phyloP scores from a whole-genome alignment of 2,113 vertebrate species.

The Thamnophis sirtalis region DNA sequence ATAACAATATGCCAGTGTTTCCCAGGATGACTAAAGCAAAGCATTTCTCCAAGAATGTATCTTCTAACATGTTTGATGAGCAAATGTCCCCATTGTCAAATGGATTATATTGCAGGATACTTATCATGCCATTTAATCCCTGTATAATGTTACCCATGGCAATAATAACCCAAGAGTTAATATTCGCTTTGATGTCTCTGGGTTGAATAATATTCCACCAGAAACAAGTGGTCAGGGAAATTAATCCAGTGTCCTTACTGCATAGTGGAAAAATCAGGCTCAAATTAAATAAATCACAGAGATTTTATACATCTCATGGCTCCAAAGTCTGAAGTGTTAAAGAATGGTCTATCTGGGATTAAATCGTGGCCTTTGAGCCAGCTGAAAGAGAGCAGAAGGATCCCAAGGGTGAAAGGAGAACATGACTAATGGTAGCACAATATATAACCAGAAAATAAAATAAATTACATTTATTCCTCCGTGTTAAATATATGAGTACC shows the following conservation, averaged over 20 bases:
- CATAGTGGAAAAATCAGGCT: not conserved
- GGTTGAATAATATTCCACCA: constrained; percentile 18
- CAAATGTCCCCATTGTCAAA: constrained; percentile 52
- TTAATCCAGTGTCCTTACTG: not conserved
- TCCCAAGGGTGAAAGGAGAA: not conserved
- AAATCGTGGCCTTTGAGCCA: constrained; percentile 21
- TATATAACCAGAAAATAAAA: not conserved
- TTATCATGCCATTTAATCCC: constrained; percentile 53
- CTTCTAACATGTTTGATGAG: constrained; percentile 13
- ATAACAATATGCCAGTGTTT: not conserved
- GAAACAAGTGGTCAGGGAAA: constrained; percentile 36
- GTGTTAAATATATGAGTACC: constrained; percentile 30
- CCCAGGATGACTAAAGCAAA: constrained; percentile 25
- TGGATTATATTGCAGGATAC: constrained; percentile 43
- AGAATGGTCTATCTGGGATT: not conserved
- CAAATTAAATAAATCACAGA: constrained; percentile 15
- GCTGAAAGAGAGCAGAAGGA: constrained; percentile 25
- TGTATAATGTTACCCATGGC: constrained; percentile 55
- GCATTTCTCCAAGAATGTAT: not conserved
- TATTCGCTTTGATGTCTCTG: constrained; percentile 35
- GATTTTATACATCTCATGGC: constrained; percentile 22
- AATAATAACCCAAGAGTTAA: constrained; percentile 48
- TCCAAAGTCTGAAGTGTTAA: constrained; percentile 1
- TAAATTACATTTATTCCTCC: constrained; percentile 31
- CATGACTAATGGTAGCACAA: not conserved